phyloP scores from a whole-genome alignment of 2,888 invertebrate genomes.

The Pristionchus exspectatus region DNA sequence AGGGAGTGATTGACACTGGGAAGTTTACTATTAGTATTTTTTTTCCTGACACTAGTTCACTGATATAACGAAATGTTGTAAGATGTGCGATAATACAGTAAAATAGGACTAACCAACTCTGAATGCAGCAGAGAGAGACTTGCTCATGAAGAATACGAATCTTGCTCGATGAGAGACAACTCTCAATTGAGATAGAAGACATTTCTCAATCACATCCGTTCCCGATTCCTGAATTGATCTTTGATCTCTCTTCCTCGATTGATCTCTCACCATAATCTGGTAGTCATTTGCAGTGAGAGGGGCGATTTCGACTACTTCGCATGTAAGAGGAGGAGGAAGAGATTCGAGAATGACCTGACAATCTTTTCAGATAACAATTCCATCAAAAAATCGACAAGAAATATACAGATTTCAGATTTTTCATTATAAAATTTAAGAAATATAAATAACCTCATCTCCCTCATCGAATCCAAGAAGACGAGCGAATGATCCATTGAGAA shows the following conservation, averaged over 20 bases:
- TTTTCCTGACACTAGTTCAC: too few relatives aligned
- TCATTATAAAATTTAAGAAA: not conserved
- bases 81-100: too few relatives aligned
- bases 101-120: constrained; percentile 39
- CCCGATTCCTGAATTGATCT: constrained; percentile 60
- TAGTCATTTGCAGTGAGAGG: constrained; percentile 66
- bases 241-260: not conserved
- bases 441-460: constrained; percentile 61
- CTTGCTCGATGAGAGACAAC: constrained; percentile 69
- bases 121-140: constrained; percentile 17
- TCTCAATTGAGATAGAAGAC: constrained; percentile 71
- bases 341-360: constrained; percentile 66
- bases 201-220: constrained; percentile 65
- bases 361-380: not conserved
- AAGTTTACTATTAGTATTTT: too few relatives aligned
- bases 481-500: constrained; percentile 65
- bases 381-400: not conserved
- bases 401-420: not conserved
- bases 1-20: constrained; percentile 65
- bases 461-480: constrained; percentile 65
- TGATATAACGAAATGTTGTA: too few relatives aligned
- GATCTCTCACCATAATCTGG: constrained; percentile 63
- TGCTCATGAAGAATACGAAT: constrained; percentile 65
- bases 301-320: constrained; percentile 65
- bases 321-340: constrained; percentile 60